phyloP scores from a whole-genome alignment of 2,888 invertebrate species.

The Mycalesis mineus region DNA sequence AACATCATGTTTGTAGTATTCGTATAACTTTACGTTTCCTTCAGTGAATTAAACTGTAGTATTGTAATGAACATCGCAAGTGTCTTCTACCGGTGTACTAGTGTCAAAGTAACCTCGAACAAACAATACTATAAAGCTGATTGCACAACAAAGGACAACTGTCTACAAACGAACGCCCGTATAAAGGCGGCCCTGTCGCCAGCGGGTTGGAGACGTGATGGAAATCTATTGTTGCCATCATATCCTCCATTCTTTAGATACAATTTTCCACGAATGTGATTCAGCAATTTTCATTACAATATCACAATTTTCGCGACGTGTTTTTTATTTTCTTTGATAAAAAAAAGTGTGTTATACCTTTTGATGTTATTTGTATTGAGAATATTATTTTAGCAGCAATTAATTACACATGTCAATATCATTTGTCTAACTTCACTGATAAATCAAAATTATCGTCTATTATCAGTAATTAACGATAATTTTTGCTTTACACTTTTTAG shows the following conservation, averaged over 20 bases:
- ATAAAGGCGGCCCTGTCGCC: slow-evolving; percentile 28
- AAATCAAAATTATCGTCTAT: no score
- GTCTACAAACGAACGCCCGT: slow-evolving; percentile 27
- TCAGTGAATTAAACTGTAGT: no score
- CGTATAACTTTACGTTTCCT: no score
- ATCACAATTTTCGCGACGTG: no score
- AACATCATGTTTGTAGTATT: no score
- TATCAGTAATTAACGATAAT: no score
- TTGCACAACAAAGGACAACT: slow-evolving; percentile 20
- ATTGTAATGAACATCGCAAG: not conserved
- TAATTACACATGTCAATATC: no score
- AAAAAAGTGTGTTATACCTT: not conserved
- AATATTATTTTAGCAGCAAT: no score
- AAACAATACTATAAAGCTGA: slow-evolving; percentile 19
- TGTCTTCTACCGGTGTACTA: not conserved
- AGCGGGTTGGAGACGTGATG: slow-evolving; percentile 27
- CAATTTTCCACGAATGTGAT: slow-evolving; percentile 25
- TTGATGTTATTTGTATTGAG: not conserved
- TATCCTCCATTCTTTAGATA: slow-evolving; percentile 13
- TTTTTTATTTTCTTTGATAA: no score
- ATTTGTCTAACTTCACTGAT: no score
- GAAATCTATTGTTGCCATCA: slow-evolving; percentile 30
- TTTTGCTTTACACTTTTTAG: no score
- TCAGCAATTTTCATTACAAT: slow-evolving; percentile 12
- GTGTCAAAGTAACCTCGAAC: slow-evolving; percentile 8